Conservation (phyloP, 2,888 invertebrate genomes). For the Ormyrus thymus region DNA sequence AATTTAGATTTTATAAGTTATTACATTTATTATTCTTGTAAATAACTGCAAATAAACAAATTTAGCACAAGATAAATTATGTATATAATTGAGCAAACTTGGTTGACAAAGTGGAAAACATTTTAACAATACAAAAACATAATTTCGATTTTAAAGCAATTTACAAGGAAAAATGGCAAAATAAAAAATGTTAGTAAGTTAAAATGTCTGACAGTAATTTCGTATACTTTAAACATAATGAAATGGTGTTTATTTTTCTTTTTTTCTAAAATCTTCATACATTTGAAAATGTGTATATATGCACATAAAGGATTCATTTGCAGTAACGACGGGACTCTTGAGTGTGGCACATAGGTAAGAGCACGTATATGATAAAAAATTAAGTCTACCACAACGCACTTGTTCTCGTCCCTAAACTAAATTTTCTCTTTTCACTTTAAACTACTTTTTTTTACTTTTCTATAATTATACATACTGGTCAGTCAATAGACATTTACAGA, state of each 20-base stretch:
- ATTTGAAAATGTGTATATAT: constrained; percentile 42
- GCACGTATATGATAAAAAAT: constrained; percentile 56
- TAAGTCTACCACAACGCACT: constrained; percentile 53
- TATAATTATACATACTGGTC: constrained; percentile 48
- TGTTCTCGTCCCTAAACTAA: constrained; percentile 15
- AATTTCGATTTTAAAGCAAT: too few relatives aligned
- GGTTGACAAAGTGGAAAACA: neutral
- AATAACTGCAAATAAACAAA: neutral
- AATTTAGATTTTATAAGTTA: too few relatives aligned
- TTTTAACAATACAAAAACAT: too few relatives aligned
- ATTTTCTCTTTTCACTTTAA: neutral
- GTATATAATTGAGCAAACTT: neutral
- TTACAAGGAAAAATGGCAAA: too few relatives aligned
- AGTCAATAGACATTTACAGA: constrained; percentile 54
- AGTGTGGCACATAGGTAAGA: constrained; percentile 57
- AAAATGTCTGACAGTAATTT: neutral
- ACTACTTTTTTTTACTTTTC: constrained; percentile 10
- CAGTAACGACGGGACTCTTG: constrained; percentile 47
- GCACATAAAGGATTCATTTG: constrained; percentile 41
- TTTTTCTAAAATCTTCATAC: constrained; percentile 30
- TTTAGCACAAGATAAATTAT: too few relatives aligned
- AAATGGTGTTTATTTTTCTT: constrained; percentile 13
- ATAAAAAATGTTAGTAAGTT: too few relatives aligned
- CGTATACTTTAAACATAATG: neutral
- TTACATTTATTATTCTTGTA: neutral